Conservation (phyloP, 2,888 invertebrate genomes). For the Trimorus sp. region DNA sequence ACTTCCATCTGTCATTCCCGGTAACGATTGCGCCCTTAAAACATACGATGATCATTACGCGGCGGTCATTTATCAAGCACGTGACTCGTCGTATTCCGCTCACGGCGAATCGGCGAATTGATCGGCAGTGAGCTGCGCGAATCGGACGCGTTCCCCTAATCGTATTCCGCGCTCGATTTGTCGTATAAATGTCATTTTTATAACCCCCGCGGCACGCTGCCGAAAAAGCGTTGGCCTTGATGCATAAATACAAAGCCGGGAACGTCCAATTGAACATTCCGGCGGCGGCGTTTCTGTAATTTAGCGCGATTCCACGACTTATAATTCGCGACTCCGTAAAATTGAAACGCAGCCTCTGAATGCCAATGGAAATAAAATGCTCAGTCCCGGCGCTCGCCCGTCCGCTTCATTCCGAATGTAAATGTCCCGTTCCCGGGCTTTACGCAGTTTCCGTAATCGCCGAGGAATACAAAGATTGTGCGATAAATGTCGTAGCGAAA, state of each 20-base stretch:
- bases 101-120: conserved; percentile 4
- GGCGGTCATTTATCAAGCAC: too few relatives aligned
- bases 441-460: conserved; percentile 59
- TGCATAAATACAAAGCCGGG: conserved; percentile 44
- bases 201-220: conserved; percentile 25
- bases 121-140: neutral
- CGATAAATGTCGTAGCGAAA: conserved; percentile 62
- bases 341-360: conserved; percentile 64
- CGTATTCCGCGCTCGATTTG: conserved; percentile 49
- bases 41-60: too few relatives aligned
- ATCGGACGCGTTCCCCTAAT: conserved; percentile 14
- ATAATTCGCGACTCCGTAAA: conserved; percentile 65
- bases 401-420: conserved; percentile 62
- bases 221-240: conserved; percentile 39
- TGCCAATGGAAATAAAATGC: conserved; percentile 64
- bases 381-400: conserved; percentile 44
- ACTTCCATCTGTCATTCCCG: too few relatives aligned
- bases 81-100: conserved; percentile 13
- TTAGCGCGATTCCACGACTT: conserved; percentile 64
- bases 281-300: conserved; percentile 57
- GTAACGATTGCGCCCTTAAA: too few relatives aligned
- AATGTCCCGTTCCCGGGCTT: conserved; percentile 55
- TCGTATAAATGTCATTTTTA: conserved; percentile 60
- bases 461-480: conserved; percentile 63
- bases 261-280: conserved; percentile 52